Percentiles rank a stretch among this genome's conserved stretches.
These are phyloP conservation scores for Exaiptasia diaphana DNA, from an alignment of 64 coral and sea anemone genomes.

Conservation along the genomic window DNA sequence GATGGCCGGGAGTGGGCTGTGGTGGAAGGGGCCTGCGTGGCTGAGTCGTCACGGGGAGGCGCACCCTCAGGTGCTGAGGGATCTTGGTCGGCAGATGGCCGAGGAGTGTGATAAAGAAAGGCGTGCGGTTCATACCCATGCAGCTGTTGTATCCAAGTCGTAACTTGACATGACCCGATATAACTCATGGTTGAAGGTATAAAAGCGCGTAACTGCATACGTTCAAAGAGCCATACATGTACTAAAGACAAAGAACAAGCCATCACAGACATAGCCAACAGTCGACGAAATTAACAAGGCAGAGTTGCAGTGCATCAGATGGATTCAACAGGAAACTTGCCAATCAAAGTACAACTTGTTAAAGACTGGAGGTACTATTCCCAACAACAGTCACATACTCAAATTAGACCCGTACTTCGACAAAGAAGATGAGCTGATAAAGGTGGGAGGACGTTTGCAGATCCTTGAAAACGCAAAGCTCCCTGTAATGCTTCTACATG, in stretches of 20 bases:
- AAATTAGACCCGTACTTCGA: slow-evolving; percentile 24
- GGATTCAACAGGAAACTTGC: slow-evolving; percentile 13
- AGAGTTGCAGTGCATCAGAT: not conserved
- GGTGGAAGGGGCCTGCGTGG: slow-evolving; percentile 15
- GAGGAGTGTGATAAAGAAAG: not conserved
- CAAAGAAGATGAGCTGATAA: not conserved
- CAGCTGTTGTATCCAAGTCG: not conserved
- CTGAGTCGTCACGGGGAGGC: too few species aligned
- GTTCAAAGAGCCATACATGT: not conserved
- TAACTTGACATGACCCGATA: not conserved
- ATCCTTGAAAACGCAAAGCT: slow-evolving; percentile 5
- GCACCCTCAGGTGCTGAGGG: too few species aligned
- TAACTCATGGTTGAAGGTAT: slow-evolving; percentile 11
- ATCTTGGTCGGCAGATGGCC: not conserved
- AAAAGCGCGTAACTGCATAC: slow-evolving; percentile 21
- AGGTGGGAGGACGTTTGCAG: slow-evolving; percentile 42
- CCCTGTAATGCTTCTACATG: slow-evolving; percentile 7
- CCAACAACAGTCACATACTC: not conserved
- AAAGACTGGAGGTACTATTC: not conserved
- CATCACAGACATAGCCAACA: not conserved
- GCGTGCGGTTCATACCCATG: not conserved
- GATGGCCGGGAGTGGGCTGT: not conserved
- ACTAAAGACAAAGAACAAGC: not conserved
- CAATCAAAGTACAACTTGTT: slow-evolving; percentile 3
- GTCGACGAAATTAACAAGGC: slow-evolving; percentile 11